phyloP scores from a whole-genome alignment of 2,113 vertebrate species.

The Microcebus ravelobensis region DNA sequence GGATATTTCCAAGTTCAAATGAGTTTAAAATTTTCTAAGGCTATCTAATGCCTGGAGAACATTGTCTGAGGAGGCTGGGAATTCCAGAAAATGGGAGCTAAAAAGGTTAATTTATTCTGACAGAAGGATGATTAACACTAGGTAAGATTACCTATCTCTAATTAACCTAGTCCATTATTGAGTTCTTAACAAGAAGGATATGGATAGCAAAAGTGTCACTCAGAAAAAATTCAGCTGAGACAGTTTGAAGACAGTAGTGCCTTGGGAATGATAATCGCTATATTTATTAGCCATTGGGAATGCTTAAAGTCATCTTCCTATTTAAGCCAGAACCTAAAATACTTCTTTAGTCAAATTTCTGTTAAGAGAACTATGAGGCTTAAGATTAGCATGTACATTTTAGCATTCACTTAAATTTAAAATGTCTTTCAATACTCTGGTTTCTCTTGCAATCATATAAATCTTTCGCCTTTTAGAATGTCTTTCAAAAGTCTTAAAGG shows the following conservation, averaged over 20 bases:
- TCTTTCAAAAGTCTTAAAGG: slow-evolving; percentile 50
- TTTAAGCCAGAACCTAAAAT: slow-evolving; percentile 53
- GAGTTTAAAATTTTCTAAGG: slow-evolving; percentile 54
- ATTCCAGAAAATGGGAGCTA: slow-evolving; percentile 63
- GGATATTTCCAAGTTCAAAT: slow-evolving; percentile 60
- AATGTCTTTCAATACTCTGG: slow-evolving; percentile 13
- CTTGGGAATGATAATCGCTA: background rate
- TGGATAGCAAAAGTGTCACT: slow-evolving; percentile 59
- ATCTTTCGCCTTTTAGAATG: too few relatives aligned
- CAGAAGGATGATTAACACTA: slow-evolving; percentile 62
- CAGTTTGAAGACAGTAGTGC: slow-evolving; percentile 36
- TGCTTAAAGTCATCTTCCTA: slow-evolving; percentile 52
- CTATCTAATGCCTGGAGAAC: slow-evolving; percentile 57
- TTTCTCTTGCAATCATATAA: too few relatives aligned
- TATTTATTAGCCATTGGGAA: slow-evolving; percentile 21
- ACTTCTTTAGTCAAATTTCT: slow-evolving; percentile 40
- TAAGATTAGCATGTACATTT: slow-evolving; percentile 29
- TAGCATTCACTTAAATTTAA: background rate
- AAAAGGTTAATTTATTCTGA: slow-evolving; percentile 73
- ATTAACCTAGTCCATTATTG: slow-evolving; percentile 59
- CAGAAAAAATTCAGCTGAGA: slow-evolving; percentile 35
- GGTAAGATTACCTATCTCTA: slow-evolving; percentile 60
- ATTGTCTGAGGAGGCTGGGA: slow-evolving; percentile 34
- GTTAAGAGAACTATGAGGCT: background rate
- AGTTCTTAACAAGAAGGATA: slow-evolving; percentile 52